Evolutionary conservation across 2,888 invertebrate genomes (phyloP).

Genomic region (Chironomus riparius): DNA sequence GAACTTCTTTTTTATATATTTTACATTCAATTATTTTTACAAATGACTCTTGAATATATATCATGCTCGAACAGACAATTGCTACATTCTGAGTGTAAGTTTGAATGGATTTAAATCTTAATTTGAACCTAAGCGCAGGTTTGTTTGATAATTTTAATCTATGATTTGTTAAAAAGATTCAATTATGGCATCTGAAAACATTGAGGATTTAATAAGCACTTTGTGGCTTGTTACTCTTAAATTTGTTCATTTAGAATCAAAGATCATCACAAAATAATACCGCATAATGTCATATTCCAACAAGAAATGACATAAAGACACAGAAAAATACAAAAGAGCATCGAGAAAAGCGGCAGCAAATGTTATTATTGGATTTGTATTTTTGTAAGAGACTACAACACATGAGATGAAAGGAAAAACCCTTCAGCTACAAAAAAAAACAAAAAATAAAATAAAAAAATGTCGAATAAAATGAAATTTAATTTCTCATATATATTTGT

Average conservation of each 20-base stretch:
- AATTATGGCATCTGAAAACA: too few relatives aligned
- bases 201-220: too few relatives aligned
- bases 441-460: neutral
- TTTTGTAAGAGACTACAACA: neutral
- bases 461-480: neutral
- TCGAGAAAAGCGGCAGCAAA: neutral
- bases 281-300: neutral
- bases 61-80: neutral
- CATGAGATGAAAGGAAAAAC: neutral
- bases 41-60: conserved; percentile 2
- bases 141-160: too few relatives aligned
- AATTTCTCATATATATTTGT: neutral
- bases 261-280: too few relatives aligned
- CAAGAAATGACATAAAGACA: neutral
- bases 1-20: neutral
- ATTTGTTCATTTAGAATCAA: too few relatives aligned
- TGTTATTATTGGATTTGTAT: neutral
- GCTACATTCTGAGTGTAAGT: neutral
- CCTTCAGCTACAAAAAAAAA: neutral
- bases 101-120: too few relatives aligned
- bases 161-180: too few relatives aligned
- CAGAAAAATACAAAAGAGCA: neutral
- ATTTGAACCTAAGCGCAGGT: too few relatives aligned
- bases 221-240: too few relatives aligned
- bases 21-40: conserved; percentile 5